Conservation (phyloP, 35 echinoderm and acorn worm species). For the Acanthaster planci region DNA sequence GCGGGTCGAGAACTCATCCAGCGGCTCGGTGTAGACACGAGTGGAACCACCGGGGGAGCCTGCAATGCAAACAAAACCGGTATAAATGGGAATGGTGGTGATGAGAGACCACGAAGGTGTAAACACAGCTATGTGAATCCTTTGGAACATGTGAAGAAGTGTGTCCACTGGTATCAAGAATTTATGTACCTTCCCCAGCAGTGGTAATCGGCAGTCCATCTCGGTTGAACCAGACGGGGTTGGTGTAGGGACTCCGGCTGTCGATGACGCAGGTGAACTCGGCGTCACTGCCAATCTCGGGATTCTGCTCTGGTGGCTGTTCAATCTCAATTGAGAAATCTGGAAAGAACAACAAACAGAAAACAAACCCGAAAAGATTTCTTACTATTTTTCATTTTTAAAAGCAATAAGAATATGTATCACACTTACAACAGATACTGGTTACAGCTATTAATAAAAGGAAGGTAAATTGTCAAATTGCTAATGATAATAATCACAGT, state of each 20-base stretch:
- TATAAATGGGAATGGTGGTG: neutral
- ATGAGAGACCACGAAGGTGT: no score
- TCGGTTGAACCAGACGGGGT: conserved; percentile 58
- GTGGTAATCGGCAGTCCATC: neutral
- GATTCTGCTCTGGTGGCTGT: conserved; percentile 28
- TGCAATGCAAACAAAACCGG: no score
- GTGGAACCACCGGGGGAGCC: conserved; percentile 34
- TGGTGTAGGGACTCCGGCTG: conserved; percentile 41
- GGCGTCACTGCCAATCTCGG: conserved; percentile 32
- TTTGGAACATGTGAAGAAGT: neutral
- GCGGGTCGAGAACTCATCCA: conserved; percentile 59
- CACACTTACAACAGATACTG: no score
- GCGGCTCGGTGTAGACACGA: conserved; percentile 44
- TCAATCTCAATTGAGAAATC: conserved; percentile 31
- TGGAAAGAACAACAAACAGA: neutral
- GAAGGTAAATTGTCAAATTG: no score
- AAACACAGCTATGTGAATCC: no score
- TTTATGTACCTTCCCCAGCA: neutral
- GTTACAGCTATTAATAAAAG: no score
- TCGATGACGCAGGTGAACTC: conserved; percentile 60
- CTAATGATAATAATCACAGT: no score
- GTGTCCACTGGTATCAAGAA: neutral
- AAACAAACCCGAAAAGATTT: neutral
- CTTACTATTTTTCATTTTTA: no score
- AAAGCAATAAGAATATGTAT: no score